A percentile compares a stretch with the other conserved stretches of the same genome.
These are phyloP conservation scores for Beris morrisii DNA, from an alignment of 2,888 invertebrate genomes.

Conservation along the genomic window DNA sequence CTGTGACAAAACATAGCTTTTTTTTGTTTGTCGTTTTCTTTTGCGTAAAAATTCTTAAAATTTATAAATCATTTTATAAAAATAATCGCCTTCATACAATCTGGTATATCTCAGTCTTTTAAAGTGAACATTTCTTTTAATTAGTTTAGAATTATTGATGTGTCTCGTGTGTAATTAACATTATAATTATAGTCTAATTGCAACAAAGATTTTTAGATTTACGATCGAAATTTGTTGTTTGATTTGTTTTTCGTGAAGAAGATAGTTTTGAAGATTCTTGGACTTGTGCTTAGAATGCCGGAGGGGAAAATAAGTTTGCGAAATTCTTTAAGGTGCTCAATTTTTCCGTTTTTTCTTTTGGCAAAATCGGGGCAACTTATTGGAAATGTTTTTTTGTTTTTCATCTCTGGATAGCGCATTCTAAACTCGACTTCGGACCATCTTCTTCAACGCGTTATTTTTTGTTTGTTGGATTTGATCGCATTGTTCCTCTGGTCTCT, in stretches of 20 bases:
- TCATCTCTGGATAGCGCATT: background rate
- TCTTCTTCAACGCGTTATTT: conserved; percentile 19
- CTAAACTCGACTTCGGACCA: conserved; percentile 1
- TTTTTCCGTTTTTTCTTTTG: too few species aligned
- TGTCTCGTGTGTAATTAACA: conserved; percentile 10
- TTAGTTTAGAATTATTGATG: conserved; percentile 17
- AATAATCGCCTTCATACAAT: conserved; percentile 33
- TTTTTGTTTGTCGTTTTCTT: too few species aligned
- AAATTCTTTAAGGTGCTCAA: too few species aligned
- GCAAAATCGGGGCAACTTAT: too few species aligned
- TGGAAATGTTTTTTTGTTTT: too few species aligned
- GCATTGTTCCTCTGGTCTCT: conserved; percentile 1
- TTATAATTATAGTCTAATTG: conserved; percentile 12
- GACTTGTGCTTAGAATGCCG: too few species aligned
- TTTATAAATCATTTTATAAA: too few species aligned
- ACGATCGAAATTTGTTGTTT: background rate
- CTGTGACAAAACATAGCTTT: too few species aligned
- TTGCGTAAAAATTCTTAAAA: too few species aligned
- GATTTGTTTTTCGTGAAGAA: conserved; percentile 10
- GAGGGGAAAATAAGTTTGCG: too few species aligned
- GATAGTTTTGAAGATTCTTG: conserved; percentile 2
- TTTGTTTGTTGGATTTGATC: conserved; percentile 34
- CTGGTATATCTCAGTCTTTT: conserved; percentile 43
- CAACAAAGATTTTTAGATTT: conserved; percentile 6
- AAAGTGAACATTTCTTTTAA: conserved; percentile 28